Evolutionary conservation across 2,797 vertebrate species (phyloP).

Genomic region (Eurystomus glaucurus): DNA sequence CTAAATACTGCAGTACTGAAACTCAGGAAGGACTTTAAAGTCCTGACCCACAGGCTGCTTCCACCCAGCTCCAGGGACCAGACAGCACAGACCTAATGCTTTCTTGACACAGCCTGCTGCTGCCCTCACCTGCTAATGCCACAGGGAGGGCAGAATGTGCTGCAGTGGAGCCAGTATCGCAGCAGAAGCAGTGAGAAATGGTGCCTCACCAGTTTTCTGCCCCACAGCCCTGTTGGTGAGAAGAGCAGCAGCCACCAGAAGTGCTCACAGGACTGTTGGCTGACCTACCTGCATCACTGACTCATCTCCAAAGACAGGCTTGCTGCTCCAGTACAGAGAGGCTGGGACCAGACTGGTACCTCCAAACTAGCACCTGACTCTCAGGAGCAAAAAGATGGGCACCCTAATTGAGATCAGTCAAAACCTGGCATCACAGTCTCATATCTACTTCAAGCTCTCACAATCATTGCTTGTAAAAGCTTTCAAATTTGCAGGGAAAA

Average conservation of each 20-base stretch:
- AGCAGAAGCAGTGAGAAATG: constrained; percentile 67
- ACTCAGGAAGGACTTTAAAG: neutral
- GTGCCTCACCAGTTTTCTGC: constrained; percentile 56
- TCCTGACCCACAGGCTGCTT: neutral
- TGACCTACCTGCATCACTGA: constrained; percentile 69
- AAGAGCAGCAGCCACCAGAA: constrained; percentile 47
- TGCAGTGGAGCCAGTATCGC: constrained; percentile 20
- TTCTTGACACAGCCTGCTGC: constrained; percentile 3
- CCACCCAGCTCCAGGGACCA: neutral
- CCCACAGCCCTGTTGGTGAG: constrained; percentile 24
- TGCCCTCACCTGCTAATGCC: constrained; percentile 13
- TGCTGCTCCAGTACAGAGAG: constrained; percentile 48
- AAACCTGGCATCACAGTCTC: constrained; percentile 41
- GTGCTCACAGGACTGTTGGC: constrained; percentile 5
- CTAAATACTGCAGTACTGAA: neutral
- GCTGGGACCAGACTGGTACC: constrained; percentile 59
- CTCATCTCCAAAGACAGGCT: constrained; percentile 65
- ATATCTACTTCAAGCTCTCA: constrained; percentile 7
- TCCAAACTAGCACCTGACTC: constrained; percentile 68
- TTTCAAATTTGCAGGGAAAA: neutral
- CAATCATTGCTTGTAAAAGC: neutral
- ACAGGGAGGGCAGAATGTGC: neutral
- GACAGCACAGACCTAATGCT: neutral
- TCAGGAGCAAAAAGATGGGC: constrained; percentile 18
- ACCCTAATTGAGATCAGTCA: constrained; percentile 59